These are phyloP conservation scores for Chionomys nivalis DNA, from an alignment of 2,113 vertebrate genomes.

Conservation along the genomic window DNA sequence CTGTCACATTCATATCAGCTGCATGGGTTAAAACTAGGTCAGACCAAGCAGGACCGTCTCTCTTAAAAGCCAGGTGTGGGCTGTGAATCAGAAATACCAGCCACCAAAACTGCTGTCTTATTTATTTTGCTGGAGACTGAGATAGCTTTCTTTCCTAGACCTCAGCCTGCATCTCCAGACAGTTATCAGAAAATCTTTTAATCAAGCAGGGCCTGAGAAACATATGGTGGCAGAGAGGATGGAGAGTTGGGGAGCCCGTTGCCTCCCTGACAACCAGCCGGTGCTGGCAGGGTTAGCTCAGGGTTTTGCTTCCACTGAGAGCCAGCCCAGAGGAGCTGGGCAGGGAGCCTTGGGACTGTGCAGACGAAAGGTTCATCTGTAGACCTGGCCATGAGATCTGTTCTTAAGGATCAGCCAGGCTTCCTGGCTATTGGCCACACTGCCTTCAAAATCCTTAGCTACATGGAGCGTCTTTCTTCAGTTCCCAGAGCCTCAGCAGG, in stretches of 20 bases:
- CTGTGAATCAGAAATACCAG: constrained; percentile 44
- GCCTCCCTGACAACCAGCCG: not conserved
- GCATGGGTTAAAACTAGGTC: constrained; percentile 65
- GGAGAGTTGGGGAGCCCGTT: not conserved
- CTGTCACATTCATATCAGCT: constrained; percentile 62
- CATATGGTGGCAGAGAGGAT: not conserved
- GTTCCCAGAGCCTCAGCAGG: constrained; percentile 50
- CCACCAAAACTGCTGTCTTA: not conserved
- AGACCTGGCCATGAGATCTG: constrained; percentile 43
- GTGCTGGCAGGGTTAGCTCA: not conserved
- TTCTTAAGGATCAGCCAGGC: constrained; percentile 24
- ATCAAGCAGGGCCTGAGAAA: not conserved
- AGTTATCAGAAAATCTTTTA: constrained; percentile 47
- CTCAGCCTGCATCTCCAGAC: not conserved
- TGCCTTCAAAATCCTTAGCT: constrained; percentile 54
- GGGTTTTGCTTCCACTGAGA: not conserved
- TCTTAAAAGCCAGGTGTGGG: constrained; percentile 48
- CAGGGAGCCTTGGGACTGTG: not conserved
- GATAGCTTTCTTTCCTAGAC: not conserved
- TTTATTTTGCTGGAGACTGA: not conserved
- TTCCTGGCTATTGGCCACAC: constrained; percentile 52
- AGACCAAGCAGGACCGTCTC: not conserved
- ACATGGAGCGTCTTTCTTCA: not conserved
- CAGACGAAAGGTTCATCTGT: constrained; percentile 40
- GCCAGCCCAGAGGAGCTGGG: not conserved